Base-by-base conservation (phyloP, 2,888 invertebrate species). In the Agrochola circellaris region DNA sequence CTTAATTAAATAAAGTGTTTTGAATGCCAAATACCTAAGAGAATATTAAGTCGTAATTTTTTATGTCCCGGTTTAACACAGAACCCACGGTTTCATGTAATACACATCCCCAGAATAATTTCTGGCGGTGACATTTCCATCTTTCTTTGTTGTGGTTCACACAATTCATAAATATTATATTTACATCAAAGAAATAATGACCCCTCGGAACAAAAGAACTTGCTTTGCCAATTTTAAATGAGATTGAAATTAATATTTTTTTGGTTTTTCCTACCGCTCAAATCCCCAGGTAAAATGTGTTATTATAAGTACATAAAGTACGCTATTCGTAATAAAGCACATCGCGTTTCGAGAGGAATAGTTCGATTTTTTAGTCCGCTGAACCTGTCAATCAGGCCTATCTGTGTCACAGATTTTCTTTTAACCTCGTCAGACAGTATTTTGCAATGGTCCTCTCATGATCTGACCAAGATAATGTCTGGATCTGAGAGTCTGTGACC, bases 61-160 rank as follows among this genome's bases (percentile, higher is more conserved):
- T 11, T 30, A 42, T 66, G n/a, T 11, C 4, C 7, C 13, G 4
- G 54, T 30, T 56, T 30, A 13, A 77, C n/a, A 38, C 26, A 79
- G 34, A 51, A n/a, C 48, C 45, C 20, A 30, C n/a, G 30, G 2
- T 11, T 30, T 64, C 48, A 48, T 51, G 30, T 11, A 56, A 64
- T 48, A 48, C 45, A 70, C 23, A 58, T 30, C 62, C 20, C 2
- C 70, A n/a, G n/a, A 70, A 51, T 70, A 51, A 48, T 30, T 48
- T 67, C 73, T 79, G 79, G 11, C 30, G 23, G n/a, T 79, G 79
- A 79, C 73, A 67, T 79, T 79, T 79, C 17, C 30, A 56, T 67
- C 38, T 51, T 79, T 67, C 56, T 73, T 79, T 67, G 48, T 60
- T 67, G 48, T 65, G 58, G 64, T 78, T 62, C 65, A 65, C 45